Base-by-base conservation (phyloP, 2,888 invertebrate genomes). In the Schizaphis graminum region DNA sequence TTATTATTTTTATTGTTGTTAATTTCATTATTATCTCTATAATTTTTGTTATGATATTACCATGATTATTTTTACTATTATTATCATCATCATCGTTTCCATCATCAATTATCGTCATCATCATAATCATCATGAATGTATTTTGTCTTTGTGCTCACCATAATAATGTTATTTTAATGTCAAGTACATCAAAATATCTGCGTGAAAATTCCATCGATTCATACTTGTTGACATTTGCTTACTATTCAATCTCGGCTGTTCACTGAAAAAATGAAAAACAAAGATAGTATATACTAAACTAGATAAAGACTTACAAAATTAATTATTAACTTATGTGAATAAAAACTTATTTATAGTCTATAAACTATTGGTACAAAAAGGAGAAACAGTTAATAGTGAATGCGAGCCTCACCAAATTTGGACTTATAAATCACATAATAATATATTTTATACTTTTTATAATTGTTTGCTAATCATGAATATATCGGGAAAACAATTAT, bases 1-100 rank as follows among this genome's bases (percentile, higher is more conserved):
- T 44, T 91, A 35, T 56, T 86, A 61, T 11, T 91, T 86, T 57
- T 44, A 57, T 91, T 56, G 56, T 84, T 91, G 49, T 91, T 84
- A 91, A 91, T 53, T 84, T 90, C 1, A 90, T 91, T 85, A 57
- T 47, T 86, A 13, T 47, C 49, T 21, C 44, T 90, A 53, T 41
- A 91, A 44, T 49, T 35, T 77, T 91, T 87, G 13, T 87, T 87
- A 16, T 56, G 24, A 56, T 89, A 0, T 91, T 56, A 49, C 56
- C 56, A 77, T 41, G 28, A 41, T 53, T n/a, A 84, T 26, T 84
- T 41, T 77, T 77, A 57, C 41, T 84, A 24, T 44, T 85, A 49
- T 35, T n/a, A 21, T 57, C 28, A 67, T 90, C n/a, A 61, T 61
- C 61, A 61, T n/a, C n/a, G 8, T 47, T 8, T 47, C 44, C 44